Evolutionary conservation across 2,888 invertebrate species (phyloP).

Genomic region (Sarcophaga variegata): DNA sequence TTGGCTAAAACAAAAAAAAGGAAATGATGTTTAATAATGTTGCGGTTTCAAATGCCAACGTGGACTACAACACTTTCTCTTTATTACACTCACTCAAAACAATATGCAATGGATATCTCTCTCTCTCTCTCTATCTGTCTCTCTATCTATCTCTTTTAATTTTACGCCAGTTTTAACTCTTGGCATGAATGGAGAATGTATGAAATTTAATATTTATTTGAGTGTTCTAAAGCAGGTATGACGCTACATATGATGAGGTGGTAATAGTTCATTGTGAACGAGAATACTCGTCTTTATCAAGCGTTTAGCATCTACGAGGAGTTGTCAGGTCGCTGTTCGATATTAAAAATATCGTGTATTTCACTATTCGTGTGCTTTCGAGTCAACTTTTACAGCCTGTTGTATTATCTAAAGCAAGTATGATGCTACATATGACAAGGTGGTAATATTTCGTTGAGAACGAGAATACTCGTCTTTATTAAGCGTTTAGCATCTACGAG

Average conservation of each 20-base stretch:
- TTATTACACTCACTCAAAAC: not conserved
- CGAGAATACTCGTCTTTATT: no score
- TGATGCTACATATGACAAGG: not conserved
- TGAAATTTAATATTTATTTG: slow-evolving; percentile 4
- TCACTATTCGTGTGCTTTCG: no score
- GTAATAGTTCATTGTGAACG: no score
- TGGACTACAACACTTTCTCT: slow-evolving; percentile 22
- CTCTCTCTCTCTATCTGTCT: accelerated
- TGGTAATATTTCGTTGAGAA: no score
- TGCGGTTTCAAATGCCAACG: slow-evolving; percentile 13
- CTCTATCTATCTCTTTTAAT: not conserved
- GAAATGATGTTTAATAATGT: slow-evolving; percentile 51
- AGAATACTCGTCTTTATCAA: no score
- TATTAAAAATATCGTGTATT: no score
- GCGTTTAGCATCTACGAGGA: no score
- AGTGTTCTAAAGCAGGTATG: not conserved
- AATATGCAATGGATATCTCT: not conserved
- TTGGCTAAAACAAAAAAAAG: not conserved
- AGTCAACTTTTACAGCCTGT: no score
- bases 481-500: no score
- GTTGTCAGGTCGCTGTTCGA: no score
- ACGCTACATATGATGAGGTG: not conserved
- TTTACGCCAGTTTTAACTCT: not conserved
- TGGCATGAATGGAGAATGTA: not conserved
- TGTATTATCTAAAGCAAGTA: not conserved